Evolutionary conservation across 92 coral and sea anemone species (phyloP), one percentile per base, ranked within the genome.

Genomic region (Metridium senile): DNA sequence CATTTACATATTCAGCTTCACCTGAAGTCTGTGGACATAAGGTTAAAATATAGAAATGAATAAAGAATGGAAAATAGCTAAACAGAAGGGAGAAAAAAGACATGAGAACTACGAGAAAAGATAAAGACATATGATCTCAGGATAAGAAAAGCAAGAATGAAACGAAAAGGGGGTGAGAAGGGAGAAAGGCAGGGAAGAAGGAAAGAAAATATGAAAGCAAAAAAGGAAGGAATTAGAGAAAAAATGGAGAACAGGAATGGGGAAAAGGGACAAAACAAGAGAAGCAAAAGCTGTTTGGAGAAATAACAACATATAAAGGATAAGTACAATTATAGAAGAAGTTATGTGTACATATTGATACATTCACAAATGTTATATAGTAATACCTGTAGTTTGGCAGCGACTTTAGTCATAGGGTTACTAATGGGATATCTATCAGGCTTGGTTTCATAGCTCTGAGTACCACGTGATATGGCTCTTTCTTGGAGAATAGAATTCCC

Each of bases 371-470:
- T 39, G 49, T 39, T 13, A 4, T 4, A 39, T 39, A 13, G 6
- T 6, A 4, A 13, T 6, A 90, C 95, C 88, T 90, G 95, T 10
- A 87, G 73, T 71, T 86, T 83, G 58, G 95, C 91, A 31, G 91
- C 80, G 62, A 87, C 47, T 79, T 90, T 90, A n/a, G 95, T 79
- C 95, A 90, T 87, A 9, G 95, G 95, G 31, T 90, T 66, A 33
- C 87, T 72, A 76, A 90, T 71, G 6, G 95, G 95, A 68, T 61
- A 90, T 64, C 71, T 77, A 57, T 88, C 85, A 49, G 87, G 84
- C 45, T 69, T 87, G 58, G 87, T 83, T 27, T 81, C 94, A 65
- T 78, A 90, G 67, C 72, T 87, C 73, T 86, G 94, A 35, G 58
- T 66, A 20, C 94, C 94, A 26, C 86, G 73, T 27, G 94, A 82